Base-by-base conservation (phyloP, 2,888 invertebrate species). In the Eupithecia pulchellata region DNA sequence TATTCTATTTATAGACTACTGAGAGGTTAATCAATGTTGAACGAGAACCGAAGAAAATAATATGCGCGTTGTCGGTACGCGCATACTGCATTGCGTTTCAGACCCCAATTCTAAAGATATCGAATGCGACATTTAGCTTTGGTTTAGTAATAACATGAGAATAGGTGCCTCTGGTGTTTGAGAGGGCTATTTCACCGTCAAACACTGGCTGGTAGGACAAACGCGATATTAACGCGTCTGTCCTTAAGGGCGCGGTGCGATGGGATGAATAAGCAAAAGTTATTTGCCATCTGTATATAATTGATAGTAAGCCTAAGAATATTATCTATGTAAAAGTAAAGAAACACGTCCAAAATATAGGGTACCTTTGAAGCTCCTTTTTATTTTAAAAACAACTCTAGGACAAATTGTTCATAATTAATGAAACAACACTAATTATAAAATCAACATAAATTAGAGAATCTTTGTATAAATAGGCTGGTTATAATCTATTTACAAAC, bases 1-100 rank as follows among this genome's bases (percentile, higher is more conserved):
- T 52, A 52, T 11, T 25, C 52, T 20, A 20, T 20, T 52, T 20
- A 9, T 47, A 47, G 25, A 25, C 20, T 20, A 20, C 17, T 5
- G 20, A 57, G 17, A 34, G 32, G 5, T 32, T n/a, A 61, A 36
- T 61, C 61, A 61, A 61, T 36, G 61, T 13, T 55, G 17, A 29
- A 55, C 27, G 27, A 14, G 27, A 55, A 57, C 14, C 14, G 11
- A 57, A 6, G 17, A 60, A n/a, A 32, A 32, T 32, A 32, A 32
- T n/a, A 29, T 29, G 57, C 57, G 60, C 60, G 11, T 58, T 29
- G n/a, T 11, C 60, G 14, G n/a, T 32, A 52, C 67, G 69, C 69
- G 64, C 69, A 69, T 69, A 60, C 69, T 69, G 69, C 69, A 69
- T 52, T 58, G 39, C 60, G 60, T 32, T 32, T 32, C 11, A 32